Base-by-base conservation (phyloP, 2,888 invertebrate species). In the Brachycybe producta region DNA sequence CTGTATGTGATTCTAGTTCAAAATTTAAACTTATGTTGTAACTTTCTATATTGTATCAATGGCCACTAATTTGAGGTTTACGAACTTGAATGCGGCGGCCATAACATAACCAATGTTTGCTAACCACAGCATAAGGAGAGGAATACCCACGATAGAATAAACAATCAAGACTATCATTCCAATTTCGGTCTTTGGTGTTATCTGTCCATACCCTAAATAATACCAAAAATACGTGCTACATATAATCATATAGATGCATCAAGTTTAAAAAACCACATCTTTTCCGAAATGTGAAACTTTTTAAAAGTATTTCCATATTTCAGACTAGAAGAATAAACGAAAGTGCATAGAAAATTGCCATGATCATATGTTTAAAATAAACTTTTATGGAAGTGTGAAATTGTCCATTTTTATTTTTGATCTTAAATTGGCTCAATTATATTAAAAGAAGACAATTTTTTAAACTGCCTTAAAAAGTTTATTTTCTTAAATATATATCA, bases 141-240 rank as follows among this genome's bases (percentile, higher is more conserved):
- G 58, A 27, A 59, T 56, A 24, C 60, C 59, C 11, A 60, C 40
- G 15, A 60, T 41, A 21, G 56, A 52, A 51, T 60, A 60, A 15
- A 57, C 23, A 48, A 60, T 57, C 49, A 50, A 48, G 38, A 59
- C 49, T 3, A 58, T 32, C 47, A 56, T 55, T n/a, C 60, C 60
- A n/a, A 54, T 26, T 17, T 52, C 51, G 2, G 63, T 62, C 26
- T 56, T 54, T 1, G 63, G 63, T 1, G 59, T 43, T 27, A 63
- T 57, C 47, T 63, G 60, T 1, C 63, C 63, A 44, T 63, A 63
- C 11, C 63, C 63, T 63, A 52, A 2, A 54, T 39, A n/a, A 32
- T 7, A 21, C n/a, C 5, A 21, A 32, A 5, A 23, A 19, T 13
- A 19, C 4, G 15, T 1, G 7, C 21, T n/a, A n/a, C n/a, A n/a